Evolutionary conservation across 2,888 invertebrate genomes (phyloP), one percentile per base, ranked within the genome.

Genomic region (Limnephilus auricula): DNA sequence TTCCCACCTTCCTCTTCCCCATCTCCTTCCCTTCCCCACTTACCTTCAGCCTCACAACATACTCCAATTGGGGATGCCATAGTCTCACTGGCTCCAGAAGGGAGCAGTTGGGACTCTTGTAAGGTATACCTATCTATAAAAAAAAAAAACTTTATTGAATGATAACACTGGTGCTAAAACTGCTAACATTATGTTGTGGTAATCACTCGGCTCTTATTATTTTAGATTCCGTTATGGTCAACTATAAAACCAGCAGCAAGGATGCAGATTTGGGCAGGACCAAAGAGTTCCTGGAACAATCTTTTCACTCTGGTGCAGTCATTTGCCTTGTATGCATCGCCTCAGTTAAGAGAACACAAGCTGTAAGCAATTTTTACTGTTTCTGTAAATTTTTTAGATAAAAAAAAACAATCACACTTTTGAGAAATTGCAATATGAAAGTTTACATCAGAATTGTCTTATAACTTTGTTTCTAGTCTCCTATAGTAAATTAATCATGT

Each of bases 301-400:
- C 97, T 0, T 96, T 98, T 93, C 97, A 97, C 94, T 97, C 98
- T 32, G 98, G 98, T 12, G 97, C 98, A 13, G 97, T 97, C 2
- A 98, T 98, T 18, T 99, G 99, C 94, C 96, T 99, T 3, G 98
- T 99, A 94, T 99, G 99, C 94, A 99, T 99, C 94, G 98, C 98
- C 4, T 97, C 98, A 80, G 97, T 99, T 25, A 98, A 98, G 94
- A 96, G 98, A 93, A 96, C 96, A 90, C 98, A 99, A 94, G 95
- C 98, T 83, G 97, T 97, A 94, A 94, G 94, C 93, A 79, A 45
- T 30, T 25, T 18, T 79, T 79, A 13, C 2, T 30, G 5, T 79
- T 79, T 79, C 9, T 30, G n/a, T 9, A 3, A 25, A 25, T 4
- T 78, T 5, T 78, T n/a, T 78, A 15, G 78, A 78, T 25, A 86